These are phyloP conservation scores for Polydrusus tereticollis DNA, from an alignment of 2,888 invertebrate species.

Conservation along the genomic window DNA sequence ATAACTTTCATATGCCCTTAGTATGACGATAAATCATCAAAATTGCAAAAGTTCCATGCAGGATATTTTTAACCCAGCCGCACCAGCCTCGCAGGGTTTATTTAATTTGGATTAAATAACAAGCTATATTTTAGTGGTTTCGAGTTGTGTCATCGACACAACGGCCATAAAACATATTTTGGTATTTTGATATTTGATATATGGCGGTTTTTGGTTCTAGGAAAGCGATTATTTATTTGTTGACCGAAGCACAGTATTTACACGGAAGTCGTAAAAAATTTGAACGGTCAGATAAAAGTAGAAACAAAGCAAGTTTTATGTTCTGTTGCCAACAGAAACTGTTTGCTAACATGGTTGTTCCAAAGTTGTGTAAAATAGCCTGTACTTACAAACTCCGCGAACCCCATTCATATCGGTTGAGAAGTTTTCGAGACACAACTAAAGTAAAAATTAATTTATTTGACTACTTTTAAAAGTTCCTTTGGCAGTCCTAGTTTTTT, in stretches of 20 bases:
- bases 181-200: slow-evolving; percentile 33
- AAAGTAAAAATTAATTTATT: too few species aligned
- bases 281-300: not conserved
- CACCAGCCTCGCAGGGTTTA: slow-evolving; percentile 28
- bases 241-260: not conserved
- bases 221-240: slow-evolving; percentile 24
- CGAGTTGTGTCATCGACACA: slow-evolving; percentile 30
- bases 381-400: too few species aligned
- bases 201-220: slow-evolving; percentile 5
- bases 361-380: too few species aligned
- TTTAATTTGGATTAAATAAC: slow-evolving; percentile 38
- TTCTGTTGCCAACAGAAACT: too few species aligned
- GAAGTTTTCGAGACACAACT: too few species aligned
- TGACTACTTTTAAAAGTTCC: too few species aligned
- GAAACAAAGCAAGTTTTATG: too few species aligned
- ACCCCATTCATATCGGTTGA: too few species aligned
- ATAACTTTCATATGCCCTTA: not conserved
- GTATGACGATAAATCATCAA: slow-evolving; percentile 30
- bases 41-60: slow-evolving; percentile 39
- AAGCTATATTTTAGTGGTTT: slow-evolving; percentile 40
- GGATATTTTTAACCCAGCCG: slow-evolving; percentile 29
- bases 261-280: not conserved
- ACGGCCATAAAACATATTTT: slow-evolving; percentile 36
- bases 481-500: too few species aligned
- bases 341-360: too few species aligned